Evolutionary conservation across 2,888 invertebrate genomes (phyloP).

Genomic region (Deilephila elpenor): DNA sequence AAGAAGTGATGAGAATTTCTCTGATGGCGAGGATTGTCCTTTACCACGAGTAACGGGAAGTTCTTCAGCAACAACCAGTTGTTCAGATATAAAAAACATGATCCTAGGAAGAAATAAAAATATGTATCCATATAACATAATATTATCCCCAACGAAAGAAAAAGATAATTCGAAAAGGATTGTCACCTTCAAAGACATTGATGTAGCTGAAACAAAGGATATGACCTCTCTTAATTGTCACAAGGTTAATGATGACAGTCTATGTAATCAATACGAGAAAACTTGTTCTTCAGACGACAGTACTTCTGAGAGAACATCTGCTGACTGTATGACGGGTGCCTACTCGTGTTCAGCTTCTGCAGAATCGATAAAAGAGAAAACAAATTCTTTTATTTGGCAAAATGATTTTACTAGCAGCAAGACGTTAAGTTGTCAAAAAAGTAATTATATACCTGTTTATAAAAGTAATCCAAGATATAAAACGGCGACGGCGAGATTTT

Average conservation of each 20-base stretch:
- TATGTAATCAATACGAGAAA: slow-evolving; percentile 32
- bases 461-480: slow-evolving; percentile 54
- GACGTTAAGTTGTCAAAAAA: slow-evolving; percentile 44
- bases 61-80: slow-evolving; percentile 44
- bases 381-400: slow-evolving; percentile 66
- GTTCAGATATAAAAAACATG: slow-evolving; percentile 67
- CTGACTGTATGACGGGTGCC: slow-evolving; percentile 41
- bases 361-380: slow-evolving; percentile 61
- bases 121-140: slow-evolving; percentile 76
- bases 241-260: neutral
- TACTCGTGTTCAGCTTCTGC: slow-evolving; percentile 55
- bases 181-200: slow-evolving; percentile 66
- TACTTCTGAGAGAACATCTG: slow-evolving; percentile 42
- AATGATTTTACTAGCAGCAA: slow-evolving; percentile 42
- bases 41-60: slow-evolving; percentile 66
- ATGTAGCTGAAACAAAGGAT: slow-evolving; percentile 38
- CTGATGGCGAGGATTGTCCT: slow-evolving; percentile 62
- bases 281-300: slow-evolving; percentile 39
- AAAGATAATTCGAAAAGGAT: slow-evolving; percentile 60
- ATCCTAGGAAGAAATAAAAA: slow-evolving; percentile 72
- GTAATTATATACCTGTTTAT: slow-evolving; percentile 55
- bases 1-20: slow-evolving; percentile 59
- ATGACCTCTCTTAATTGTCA: slow-evolving; percentile 33
- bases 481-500: slow-evolving; percentile 53
- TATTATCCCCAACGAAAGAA: slow-evolving; percentile 70